Evolutionary conservation across 2,113 vertebrate genomes (phyloP).

Genomic region (Mustela nigripes): DNA sequence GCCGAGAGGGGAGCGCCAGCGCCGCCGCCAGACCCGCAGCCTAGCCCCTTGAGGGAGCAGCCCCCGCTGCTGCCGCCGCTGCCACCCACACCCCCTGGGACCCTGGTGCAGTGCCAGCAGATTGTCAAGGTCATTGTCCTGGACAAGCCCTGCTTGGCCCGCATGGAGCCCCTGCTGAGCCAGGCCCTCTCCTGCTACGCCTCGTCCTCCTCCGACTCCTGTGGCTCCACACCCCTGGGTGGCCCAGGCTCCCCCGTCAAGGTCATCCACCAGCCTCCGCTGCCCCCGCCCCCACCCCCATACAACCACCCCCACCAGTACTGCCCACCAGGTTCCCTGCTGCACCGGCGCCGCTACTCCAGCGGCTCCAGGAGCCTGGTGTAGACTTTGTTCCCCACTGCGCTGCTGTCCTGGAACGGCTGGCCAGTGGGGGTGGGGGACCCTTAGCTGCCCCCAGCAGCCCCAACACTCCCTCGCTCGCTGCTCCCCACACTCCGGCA

Average conservation of each 20-base stretch:
- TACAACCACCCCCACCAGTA: slow-evolving; percentile 99
- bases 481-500: not conserved
- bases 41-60: slow-evolving; percentile 92
- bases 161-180: slow-evolving; percentile 97
- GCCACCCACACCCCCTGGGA: slow-evolving; percentile 93
- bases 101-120: slow-evolving; percentile 99
- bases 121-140: slow-evolving; percentile 99
- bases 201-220: slow-evolving; percentile 94
- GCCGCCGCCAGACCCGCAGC: slow-evolving; percentile 89
- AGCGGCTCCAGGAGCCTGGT: slow-evolving; percentile 97
- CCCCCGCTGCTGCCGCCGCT: slow-evolving; percentile 89
- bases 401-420: not conserved
- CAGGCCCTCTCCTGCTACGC: slow-evolving; percentile 95
- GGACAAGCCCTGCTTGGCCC: slow-evolving; percentile 96
- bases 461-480: not conserved
- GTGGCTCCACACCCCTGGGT: slow-evolving; percentile 93
- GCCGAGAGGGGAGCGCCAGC: slow-evolving; percentile 92
- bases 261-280: slow-evolving; percentile 93
- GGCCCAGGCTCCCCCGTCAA: slow-evolving; percentile 90
- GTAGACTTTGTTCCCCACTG: slow-evolving; percentile 85
- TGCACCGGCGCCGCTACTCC: slow-evolving; percentile 95
- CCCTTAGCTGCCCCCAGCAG: not conserved
- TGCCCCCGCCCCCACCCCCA: slow-evolving; percentile 96
- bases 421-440: not conserved
- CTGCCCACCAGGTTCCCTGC: slow-evolving; percentile 95